phyloP scores from a whole-genome alignment of 2,888 invertebrate species.

The Nudaria mundana region DNA sequence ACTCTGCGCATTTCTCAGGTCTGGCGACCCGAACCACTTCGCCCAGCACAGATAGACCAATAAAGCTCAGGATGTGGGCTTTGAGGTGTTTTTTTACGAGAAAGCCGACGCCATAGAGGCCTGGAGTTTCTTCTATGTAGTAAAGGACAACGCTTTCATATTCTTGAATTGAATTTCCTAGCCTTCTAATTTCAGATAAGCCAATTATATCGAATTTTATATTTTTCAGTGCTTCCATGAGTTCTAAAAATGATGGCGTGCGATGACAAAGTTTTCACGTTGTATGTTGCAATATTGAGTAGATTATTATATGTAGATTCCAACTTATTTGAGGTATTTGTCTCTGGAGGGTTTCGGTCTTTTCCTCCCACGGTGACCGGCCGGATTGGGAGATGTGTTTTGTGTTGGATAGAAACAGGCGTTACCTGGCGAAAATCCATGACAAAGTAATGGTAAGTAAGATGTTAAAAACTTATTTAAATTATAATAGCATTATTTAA shows the following conservation, averaged over 20 bases:
- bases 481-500: too few relatives aligned
- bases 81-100: conserved; percentile 10
- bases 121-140: conserved; percentile 12
- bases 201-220: conserved; percentile 17
- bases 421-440: too few relatives aligned
- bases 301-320: too few relatives aligned
- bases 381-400: conserved; percentile 12
- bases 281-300: neutral
- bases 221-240: conserved; percentile 7
- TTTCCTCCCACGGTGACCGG: conserved; percentile 24
- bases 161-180: conserved; percentile 13
- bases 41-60: too few relatives aligned
- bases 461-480: too few relatives aligned
- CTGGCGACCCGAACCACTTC: too few relatives aligned
- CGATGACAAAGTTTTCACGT: conserved; percentile 1
- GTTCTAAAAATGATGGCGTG: conserved; percentile 7
- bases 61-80: conserved; percentile 3
- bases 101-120: conserved; percentile 16
- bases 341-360: conserved; percentile 28
- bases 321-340: neutral
- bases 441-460: too few relatives aligned
- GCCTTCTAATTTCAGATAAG: conserved; percentile 10
- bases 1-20: too few relatives aligned
- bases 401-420: too few relatives aligned
- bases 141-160: conserved; percentile 10